Conservation (phyloP, 2,888 invertebrate genomes). For the Brachylomia viminalis region DNA sequence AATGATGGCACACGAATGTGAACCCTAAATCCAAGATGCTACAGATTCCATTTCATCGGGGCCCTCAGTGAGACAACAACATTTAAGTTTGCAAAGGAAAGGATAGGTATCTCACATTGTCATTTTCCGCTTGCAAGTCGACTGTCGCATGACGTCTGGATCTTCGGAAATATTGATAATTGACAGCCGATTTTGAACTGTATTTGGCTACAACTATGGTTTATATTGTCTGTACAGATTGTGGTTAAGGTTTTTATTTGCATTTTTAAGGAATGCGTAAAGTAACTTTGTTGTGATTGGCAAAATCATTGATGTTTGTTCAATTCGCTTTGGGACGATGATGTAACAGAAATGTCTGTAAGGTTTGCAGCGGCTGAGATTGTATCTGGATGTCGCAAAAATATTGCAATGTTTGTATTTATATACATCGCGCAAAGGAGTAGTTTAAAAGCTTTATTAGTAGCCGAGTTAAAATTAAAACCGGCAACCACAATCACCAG, state of each 20-base stretch:
- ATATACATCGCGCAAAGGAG: not conserved
- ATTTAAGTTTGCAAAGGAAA: conserved; percentile 63
- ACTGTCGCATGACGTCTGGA: conserved; percentile 66
- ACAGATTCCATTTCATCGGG: conserved; percentile 1
- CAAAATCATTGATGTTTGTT: conserved; percentile 66
- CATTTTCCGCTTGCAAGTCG: conserved; percentile 75
- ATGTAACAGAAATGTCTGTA: conserved; percentile 57
- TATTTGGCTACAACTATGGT: not conserved
- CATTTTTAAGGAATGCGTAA: conserved; percentile 62
- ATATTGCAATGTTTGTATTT: conserved; percentile 25
- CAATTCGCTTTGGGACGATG: conserved; percentile 58
- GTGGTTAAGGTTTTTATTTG: conserved; percentile 58
- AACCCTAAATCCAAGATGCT: conserved; percentile 51
- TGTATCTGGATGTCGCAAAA: conserved; percentile 47
- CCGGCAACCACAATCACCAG: not conserved
- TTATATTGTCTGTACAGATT: conserved; percentile 21
- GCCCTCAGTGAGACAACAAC: conserved; percentile 36
- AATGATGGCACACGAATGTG: conserved; percentile 54
- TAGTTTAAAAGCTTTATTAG: not conserved
- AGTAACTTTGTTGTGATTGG: conserved; percentile 69
- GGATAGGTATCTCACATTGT: conserved; percentile 77
- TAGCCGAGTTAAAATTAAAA: not conserved
- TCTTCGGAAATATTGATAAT: conserved; percentile 56
- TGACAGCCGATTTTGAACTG: conserved; percentile 55
- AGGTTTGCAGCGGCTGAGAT: conserved; percentile 39